Base-by-base conservation (phyloP, 2,888 invertebrate species). In the Mesorhabditis spiculigera region DNA sequence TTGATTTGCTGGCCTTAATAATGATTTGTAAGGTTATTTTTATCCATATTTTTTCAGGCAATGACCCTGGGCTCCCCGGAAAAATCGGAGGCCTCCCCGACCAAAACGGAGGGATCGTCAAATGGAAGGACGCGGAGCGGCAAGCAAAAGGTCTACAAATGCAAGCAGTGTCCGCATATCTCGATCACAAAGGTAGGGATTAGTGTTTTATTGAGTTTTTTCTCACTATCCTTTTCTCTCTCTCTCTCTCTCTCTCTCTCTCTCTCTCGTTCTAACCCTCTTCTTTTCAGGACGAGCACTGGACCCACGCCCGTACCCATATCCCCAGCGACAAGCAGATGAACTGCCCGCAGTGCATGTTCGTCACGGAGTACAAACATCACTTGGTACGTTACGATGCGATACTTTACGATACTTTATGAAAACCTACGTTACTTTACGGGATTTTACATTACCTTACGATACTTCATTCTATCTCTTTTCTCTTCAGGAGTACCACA, bases 281-380 rank as follows among this genome's bases (percentile, higher is more conserved):
- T 3, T 41, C n/a, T 13, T 43, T 63, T 43, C 4, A 80, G 69
- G 89, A 92, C 28, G 93, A 93, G 70, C 95, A 93, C 86, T 99
- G 97, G 96, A 91, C 91, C 62, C 98, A 99, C 86, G 91, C 91
- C 43, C 91, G 91, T 69, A 86, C 86, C 10, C 98, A 99, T 88
- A 96, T 98, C 83, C 94, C 93, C 82, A 91, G 91, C 0, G 96
- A 97, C 81, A 95, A 95, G 86, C 90, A 93, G 80, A 89, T 98
- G 44, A 91, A 91, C 73, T 98, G 98, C 85, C 91, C 92, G 4
- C 91, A 92, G 83, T 98, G 98, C 86, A 93, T 93, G 0, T 99
- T 99, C 85, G 95, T 96, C 4, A 99, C 98, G 0, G 96, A 97
- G 86, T 94, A 94, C 89, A 98, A 98, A 85, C 98, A 99, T 86